A percentile compares a stretch with the other conserved stretches of the same genome.
Conservation (phyloP, 2,888 invertebrate species). For the Dusona sp. region DNA sequence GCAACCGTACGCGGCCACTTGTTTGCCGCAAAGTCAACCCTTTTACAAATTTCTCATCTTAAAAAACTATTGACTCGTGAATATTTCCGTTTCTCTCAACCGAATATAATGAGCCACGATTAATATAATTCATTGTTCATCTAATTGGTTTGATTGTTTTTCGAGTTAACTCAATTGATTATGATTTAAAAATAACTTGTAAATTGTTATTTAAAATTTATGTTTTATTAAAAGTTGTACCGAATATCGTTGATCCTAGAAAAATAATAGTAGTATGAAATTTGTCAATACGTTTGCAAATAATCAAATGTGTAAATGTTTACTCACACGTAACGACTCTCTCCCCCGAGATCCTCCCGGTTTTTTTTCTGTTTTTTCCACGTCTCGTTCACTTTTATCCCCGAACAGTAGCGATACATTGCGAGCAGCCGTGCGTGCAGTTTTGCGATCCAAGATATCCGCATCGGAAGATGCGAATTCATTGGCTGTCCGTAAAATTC, state of each 20-base stretch:
- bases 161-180: neutral
- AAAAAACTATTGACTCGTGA: neutral
- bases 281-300: neutral
- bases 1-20: neutral
- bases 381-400: slow-evolving; percentile 79
- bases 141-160: too few relatives aligned
- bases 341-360: slow-evolving; percentile 12
- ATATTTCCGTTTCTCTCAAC: too few relatives aligned
- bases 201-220: neutral
- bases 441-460: slow-evolving; percentile 70
- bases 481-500: slow-evolving; percentile 72
- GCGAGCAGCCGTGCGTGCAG: slow-evolving; percentile 72
- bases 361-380: slow-evolving; percentile 70
- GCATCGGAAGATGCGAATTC: slow-evolving; percentile 43
- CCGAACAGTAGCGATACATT: slow-evolving; percentile 51
- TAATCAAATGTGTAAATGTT: slow-evolving; percentile 31
- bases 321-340: slow-evolving; percentile 25
- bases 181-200: neutral
- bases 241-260: neutral
- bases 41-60: neutral
- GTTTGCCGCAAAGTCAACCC: neutral
- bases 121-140: too few relatives aligned
- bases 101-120: too few relatives aligned
- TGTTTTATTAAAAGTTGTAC: neutral
- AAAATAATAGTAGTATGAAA: neutral